Evolutionary conservation across 2,888 invertebrate genomes (phyloP).

Genomic region (Cerastoderma edule): DNA sequence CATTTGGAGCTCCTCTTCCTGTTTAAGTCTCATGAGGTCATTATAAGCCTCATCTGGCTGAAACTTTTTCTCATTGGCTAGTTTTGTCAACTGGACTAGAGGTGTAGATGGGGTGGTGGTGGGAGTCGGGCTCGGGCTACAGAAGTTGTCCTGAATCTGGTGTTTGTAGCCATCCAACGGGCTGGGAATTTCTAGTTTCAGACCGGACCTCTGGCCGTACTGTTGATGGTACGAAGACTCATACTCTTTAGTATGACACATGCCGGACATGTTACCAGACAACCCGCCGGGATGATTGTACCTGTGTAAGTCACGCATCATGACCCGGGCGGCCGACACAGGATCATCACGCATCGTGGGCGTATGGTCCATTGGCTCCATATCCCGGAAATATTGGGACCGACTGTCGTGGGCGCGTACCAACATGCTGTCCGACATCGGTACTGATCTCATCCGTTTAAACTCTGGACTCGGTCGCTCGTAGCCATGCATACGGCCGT

Average conservation of each 20-base stretch:
- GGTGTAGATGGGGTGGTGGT: conserved; percentile 54
- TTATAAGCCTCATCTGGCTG: conserved; percentile 65
- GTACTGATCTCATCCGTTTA: conserved; percentile 53
- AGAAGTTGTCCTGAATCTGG: conserved; percentile 45
- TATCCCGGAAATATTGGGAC: conserved; percentile 50
- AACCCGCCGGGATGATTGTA: conserved; percentile 33
- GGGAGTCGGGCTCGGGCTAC: conserved; percentile 66
- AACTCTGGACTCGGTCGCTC: conserved; percentile 52
- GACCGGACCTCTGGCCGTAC: conserved; percentile 28
- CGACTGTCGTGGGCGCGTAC: conserved; percentile 51
- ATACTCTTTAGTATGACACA: conserved; percentile 33
- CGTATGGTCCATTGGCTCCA: conserved; percentile 57
- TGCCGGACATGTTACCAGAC: conserved; percentile 35
- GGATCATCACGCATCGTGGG: conserved; percentile 54
- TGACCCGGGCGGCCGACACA: conserved; percentile 53
- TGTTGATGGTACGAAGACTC: conserved; percentile 43
- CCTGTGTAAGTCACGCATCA: conserved; percentile 56
- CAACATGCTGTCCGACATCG: conserved; percentile 49
- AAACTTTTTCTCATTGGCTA: conserved; percentile 58
- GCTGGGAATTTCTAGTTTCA: conserved; percentile 52
- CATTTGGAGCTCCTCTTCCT: conserved; percentile 53
- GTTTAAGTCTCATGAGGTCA: conserved; percentile 67
- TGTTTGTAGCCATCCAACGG: conserved; percentile 26
- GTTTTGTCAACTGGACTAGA: conserved; percentile 63
- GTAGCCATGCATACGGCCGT: conserved; percentile 25